Base-by-base conservation (phyloP, 2,113 vertebrate genomes). In the Reinhardtius hippoglossoides region DNA sequence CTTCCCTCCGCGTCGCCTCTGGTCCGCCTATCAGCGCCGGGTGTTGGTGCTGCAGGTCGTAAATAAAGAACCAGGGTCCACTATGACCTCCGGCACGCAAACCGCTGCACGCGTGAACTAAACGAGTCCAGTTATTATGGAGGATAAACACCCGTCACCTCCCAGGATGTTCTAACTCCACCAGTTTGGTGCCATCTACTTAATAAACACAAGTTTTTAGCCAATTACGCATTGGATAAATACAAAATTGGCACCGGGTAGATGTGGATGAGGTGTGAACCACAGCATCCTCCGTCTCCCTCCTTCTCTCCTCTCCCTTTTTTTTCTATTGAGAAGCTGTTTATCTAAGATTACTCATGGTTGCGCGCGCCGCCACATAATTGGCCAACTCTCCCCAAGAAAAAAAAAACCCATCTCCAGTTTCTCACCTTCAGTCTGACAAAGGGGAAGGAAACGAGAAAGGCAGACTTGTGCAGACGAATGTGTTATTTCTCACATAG, bases 341-440 rank as follows among this genome's bases (percentile, higher is more conserved):
- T 74, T 71, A 87, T 82, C 72, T 81, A 52, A 75, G 56, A 57
- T 75, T 46, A 76, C 81, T 26, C 23, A 21, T 66, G 56, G 66
- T n/a, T 31, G 46, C 46, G 18, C 46, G 16, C 46, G 54, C 78
- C 55, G 78, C 71, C 64, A 81, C 37, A 55, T 89, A 88, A 89
- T 83, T 90, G 88, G 83, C 78, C 10, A 60, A 69, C 60, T 63
- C 83, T 50, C 65, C 8, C 40, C 40, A 3, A 2, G 20, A 50
- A 18, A 18, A 18, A 42, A 42, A 12, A 46, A 82, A 62, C n/a
- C n/a, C n/a, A 64, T 66, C 68, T 78, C 27, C 57, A 48, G 35
- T 75, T 84, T 88, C 81, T 84, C 84, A 84, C 88, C 81, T 87
- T 65, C 62, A 55, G 42, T 35, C 52, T 73, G 83, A 85, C 85